Evolutionary conservation across 2,888 invertebrate genomes (phyloP).

Genomic region (Adineta ricciae): DNA sequence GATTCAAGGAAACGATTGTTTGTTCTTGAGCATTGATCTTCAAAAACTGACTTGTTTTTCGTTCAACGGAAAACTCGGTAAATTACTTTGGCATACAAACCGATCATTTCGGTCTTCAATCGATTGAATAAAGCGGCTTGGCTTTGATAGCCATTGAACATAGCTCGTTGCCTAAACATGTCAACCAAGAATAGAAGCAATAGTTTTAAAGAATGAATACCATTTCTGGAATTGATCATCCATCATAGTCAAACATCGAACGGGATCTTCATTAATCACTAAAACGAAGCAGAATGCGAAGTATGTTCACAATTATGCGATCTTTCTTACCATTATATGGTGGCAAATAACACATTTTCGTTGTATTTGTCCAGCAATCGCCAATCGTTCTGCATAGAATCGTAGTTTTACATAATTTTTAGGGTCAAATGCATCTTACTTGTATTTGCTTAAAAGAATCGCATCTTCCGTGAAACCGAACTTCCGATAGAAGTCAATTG

Average conservation of each 20-base stretch:
- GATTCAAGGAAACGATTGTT: not conserved
- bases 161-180: constrained; percentile 22
- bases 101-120: constrained; percentile 29
- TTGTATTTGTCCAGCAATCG: constrained; percentile 30
- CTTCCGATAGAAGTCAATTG: constrained; percentile 29
- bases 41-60: not conserved
- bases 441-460: constrained; percentile 30
- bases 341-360: constrained; percentile 30
- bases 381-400: constrained; percentile 11
- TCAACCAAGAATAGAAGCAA: not conserved
- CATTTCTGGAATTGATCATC: not conserved
- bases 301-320: too few relatives aligned
- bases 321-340: constrained; percentile 6
- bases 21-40: not conserved
- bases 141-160: constrained; percentile 30
- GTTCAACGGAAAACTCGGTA: too few relatives aligned
- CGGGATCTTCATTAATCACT: not conserved
- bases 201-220: not conserved
- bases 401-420: not conserved
- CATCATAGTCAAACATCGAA: not conserved
- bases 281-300: not conserved
- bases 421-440: not conserved
- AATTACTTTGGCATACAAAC: constrained; percentile 24
- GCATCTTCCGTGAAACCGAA: constrained; percentile 26
- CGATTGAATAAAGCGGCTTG: constrained; percentile 29